A percentile compares a stretch with the other conserved stretches of the same genome.
phyloP scores from a whole-genome alignment of 1,140 invertebrate species.

The Dufourea novaeangliae region DNA sequence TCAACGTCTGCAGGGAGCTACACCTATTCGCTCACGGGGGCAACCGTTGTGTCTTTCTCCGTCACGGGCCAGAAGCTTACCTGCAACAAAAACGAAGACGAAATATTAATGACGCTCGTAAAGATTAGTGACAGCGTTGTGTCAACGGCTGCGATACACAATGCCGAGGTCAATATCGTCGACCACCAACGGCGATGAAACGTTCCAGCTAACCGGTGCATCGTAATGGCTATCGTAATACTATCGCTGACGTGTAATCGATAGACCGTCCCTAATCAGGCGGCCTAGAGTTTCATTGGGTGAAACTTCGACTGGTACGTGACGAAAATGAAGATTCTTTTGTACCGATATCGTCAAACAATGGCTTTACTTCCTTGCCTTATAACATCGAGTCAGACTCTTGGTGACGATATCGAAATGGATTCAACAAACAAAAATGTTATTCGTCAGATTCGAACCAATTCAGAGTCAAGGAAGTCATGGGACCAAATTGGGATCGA shows the following conservation, averaged over 20 bases:
- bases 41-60: not conserved
- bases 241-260: conserved; percentile 4
- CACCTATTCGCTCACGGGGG: not conserved
- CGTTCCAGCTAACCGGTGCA: not conserved
- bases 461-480: too few relatives aligned
- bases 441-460: too few relatives aligned
- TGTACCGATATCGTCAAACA: not conserved
- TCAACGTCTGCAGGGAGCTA: conserved; percentile 10
- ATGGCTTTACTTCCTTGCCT: too few relatives aligned
- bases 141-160: conserved; percentile 36
- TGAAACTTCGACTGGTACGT: conserved; percentile 10
- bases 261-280: conserved; percentile 30
- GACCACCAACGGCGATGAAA: conserved; percentile 16
- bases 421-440: too few relatives aligned
- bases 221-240: conserved; percentile 12
- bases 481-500: too few relatives aligned
- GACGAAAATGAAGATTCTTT: conserved; percentile 33
- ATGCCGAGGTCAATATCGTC: conserved; percentile 55
- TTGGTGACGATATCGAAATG: too few relatives aligned
- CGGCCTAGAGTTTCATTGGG: conserved; percentile 17
- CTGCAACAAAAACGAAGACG: conserved; percentile 59
- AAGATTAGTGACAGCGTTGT: conserved; percentile 38
- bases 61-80: conserved; percentile 48
- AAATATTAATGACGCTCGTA: conserved; percentile 62
- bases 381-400: too few relatives aligned